Evolutionary conservation across 2,113 vertebrate genomes (phyloP), one percentile per base, ranked within the genome.

Genomic region (Syngnathoides biaculeatus): DNA sequence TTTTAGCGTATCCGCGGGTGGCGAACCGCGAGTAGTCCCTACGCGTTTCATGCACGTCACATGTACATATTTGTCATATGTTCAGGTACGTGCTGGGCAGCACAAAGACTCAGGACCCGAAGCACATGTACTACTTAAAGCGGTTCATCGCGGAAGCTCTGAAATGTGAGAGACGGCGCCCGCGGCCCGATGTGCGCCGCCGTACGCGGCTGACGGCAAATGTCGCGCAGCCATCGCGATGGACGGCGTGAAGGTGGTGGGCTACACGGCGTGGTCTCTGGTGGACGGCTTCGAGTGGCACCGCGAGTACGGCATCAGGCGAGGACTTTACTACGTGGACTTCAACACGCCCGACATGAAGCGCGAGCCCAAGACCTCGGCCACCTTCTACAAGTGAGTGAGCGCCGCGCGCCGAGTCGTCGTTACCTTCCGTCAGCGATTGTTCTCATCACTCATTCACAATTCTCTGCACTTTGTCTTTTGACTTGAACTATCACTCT

Each of bases 281-380:
- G 86, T 98, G 60, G 97, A 99, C 5, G 95, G 96, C 63, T 98
- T 97, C 3, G 97, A 99, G 86, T 98, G 97, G 97, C 90, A 94
- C 77, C 88, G 94, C 24, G 95, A 95, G 55, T 98, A 96, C 26
- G 92, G 86, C 67, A 95, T 98, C 78, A 88, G 97, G 2, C 92
- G 94, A 1, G 97, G 97, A 2, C 91, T 99, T 43, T 99, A 94
- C 86, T 97, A 97, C 3, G 90, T 99, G 0, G 95, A 98, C 88
- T 98, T 99, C 79, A 90, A 92, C 83, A 95, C 95, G 64, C 87
- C 90, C 0, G 93, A 96, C 72, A 94, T 97, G 91, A 94, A 93
- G 79, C 12, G 97, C 77, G 84, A 94, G 74, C 94, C 95, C 1
- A 99, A 99, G 84, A 95, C 95, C 10, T 98, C 97, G 5, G 95